These are phyloP conservation scores for Lytechinus variegatus DNA, from an alignment of 35 echinoderm and acorn worm genomes.

Conservation along the genomic window DNA sequence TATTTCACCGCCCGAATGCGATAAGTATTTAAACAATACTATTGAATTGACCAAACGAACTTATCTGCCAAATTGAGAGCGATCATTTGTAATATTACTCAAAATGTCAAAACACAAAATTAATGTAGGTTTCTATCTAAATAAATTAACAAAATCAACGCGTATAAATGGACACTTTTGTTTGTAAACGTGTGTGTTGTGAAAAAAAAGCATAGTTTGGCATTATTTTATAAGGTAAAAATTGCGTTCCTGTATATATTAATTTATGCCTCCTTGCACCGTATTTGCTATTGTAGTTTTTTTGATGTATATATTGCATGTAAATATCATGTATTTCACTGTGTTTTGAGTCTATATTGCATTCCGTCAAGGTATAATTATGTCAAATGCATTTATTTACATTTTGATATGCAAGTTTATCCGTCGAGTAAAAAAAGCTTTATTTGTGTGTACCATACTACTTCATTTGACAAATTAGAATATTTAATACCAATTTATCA, in stretches of 20 bases:
- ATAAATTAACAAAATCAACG: background rate
- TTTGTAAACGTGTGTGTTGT: conserved; percentile 7
- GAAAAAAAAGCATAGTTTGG: background rate
- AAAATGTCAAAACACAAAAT: too few relatives aligned
- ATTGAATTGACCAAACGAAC: too few relatives aligned
- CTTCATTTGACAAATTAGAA: background rate
- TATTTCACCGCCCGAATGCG: too few relatives aligned
- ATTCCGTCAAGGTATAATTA: conserved; percentile 40
- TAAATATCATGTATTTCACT: conserved; percentile 26
- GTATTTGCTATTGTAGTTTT: background rate
- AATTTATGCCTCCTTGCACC: conserved; percentile 24
- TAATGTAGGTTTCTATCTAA: too few relatives aligned
- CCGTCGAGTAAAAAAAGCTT: conserved; percentile 17
- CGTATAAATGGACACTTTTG: background rate
- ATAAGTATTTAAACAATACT: too few relatives aligned
- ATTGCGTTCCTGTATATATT: conserved; percentile 24
- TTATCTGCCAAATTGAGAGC: too few relatives aligned
- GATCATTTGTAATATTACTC: too few relatives aligned
- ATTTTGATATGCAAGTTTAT: conserved; percentile 47
- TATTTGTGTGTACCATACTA: conserved; percentile 30
- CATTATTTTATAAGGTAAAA: background rate
- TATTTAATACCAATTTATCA: conserved; percentile 20
- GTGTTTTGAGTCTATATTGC: conserved; percentile 33
- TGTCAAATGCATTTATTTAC: conserved; percentile 22
- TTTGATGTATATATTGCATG: conserved; percentile 30